Conservation (phyloP, 2,113 vertebrate genomes). For the Chrysochloris asiatica region DNA sequence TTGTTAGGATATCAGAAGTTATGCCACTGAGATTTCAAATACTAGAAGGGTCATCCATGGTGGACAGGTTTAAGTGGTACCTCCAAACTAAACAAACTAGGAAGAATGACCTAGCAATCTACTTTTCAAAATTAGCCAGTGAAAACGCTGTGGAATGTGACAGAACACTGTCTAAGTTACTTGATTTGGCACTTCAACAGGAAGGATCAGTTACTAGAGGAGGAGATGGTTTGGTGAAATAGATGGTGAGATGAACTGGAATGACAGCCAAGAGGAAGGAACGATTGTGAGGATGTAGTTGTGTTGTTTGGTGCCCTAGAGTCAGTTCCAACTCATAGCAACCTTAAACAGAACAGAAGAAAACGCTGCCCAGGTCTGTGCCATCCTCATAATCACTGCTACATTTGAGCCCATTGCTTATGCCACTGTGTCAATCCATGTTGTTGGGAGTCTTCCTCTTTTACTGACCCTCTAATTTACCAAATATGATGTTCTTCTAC, state of each 20-base stretch:
- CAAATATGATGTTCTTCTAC: too few relatives aligned
- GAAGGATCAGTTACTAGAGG: neutral
- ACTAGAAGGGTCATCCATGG: neutral
- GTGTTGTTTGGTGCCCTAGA: too few relatives aligned
- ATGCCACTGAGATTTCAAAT: neutral
- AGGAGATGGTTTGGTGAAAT: neutral
- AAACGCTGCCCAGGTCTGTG: too few relatives aligned
- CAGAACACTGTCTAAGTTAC: neutral
- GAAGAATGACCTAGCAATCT: neutral
- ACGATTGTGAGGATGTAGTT: too few relatives aligned
- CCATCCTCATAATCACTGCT: too few relatives aligned
- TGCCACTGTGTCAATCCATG: too few relatives aligned
- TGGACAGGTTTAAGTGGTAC: neutral
- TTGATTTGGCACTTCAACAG: too few relatives aligned
- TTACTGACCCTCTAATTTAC: too few relatives aligned
- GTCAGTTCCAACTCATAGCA: too few relatives aligned
- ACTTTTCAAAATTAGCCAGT: neutral
- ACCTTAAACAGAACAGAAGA: too few relatives aligned
- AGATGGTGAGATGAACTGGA: neutral
- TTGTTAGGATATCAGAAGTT: neutral
- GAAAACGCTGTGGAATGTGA: neutral
- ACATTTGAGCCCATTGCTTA: too few relatives aligned
- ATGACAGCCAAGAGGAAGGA: neutral
- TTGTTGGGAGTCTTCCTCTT: too few relatives aligned
- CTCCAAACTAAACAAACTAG: neutral